Percentiles rank a stretch among this genome's conserved stretches.
Evolutionary conservation across 2,888 invertebrate genomes (phyloP).

Genomic region (Andrena dorsata): DNA sequence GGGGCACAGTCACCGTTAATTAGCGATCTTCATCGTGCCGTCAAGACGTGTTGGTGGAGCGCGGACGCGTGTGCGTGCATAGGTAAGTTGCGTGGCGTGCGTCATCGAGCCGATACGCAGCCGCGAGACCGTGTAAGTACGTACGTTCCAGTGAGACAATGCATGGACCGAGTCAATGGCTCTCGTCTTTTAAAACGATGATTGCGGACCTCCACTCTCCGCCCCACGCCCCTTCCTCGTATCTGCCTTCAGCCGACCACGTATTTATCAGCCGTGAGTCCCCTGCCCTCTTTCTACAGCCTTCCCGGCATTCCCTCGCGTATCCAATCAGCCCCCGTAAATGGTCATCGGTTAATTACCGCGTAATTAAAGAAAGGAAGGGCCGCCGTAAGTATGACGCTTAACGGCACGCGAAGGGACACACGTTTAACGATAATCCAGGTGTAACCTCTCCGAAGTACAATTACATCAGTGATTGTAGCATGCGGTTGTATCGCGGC

Average conservation of each 20-base stretch:
- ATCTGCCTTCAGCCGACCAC: constrained; percentile 32
- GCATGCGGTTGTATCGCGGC: no score
- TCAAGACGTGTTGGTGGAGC: constrained; percentile 77
- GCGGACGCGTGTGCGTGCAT: constrained; percentile 50
- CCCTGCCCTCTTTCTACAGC: not conserved
- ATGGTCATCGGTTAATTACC: constrained; percentile 63
- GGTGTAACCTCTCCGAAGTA: not conserved
- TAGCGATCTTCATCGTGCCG: constrained; percentile 77
- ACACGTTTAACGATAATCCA: constrained; percentile 2
- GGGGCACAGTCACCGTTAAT: constrained; percentile 80
- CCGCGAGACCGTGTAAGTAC: constrained; percentile 37
- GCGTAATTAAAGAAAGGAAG: constrained; percentile 40
- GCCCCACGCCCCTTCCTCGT: constrained; percentile 13
- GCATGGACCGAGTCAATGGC: constrained; percentile 72
- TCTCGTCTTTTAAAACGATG: constrained; percentile 71
- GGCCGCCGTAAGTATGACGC: not conserved
- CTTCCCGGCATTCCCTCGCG: constrained; percentile 40
- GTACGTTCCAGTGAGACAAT: constrained; percentile 62
- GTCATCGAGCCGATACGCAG: constrained; percentile 20
- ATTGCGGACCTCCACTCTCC: constrained; percentile 55
- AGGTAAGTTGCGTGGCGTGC: constrained; percentile 31
- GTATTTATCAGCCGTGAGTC: constrained; percentile 50
- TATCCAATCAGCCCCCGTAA: constrained; percentile 24
- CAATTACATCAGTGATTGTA: constrained; percentile 15
- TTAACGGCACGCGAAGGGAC: not conserved